phyloP scores from a whole-genome alignment of 1,140 invertebrate species.

The Drosophila bocki region DNA sequence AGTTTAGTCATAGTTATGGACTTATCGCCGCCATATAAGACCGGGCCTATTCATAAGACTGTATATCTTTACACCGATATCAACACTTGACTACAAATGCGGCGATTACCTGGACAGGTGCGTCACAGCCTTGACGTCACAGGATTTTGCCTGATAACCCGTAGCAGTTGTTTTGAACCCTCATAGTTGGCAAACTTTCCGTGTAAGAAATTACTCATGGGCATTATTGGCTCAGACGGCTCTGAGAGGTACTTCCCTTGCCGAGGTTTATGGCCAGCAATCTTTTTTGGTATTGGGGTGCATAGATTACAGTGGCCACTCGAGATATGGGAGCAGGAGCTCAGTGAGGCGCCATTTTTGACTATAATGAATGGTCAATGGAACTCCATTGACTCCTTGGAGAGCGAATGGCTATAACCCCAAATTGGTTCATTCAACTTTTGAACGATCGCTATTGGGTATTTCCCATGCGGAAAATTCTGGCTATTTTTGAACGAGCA shows the following conservation, averaged over 20 bases:
- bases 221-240: conserved; percentile 40
- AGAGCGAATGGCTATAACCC: neutral
- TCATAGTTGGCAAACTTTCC: neutral
- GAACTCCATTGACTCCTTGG: conserved; percentile 7
- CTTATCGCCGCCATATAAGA: conserved; percentile 1
- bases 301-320: conserved; percentile 30
- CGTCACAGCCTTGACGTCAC: conserved; percentile 55
- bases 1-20: conserved; percentile 38
- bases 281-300: neutral
- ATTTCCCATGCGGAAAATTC: conserved; percentile 38
- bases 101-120: conserved; percentile 34
- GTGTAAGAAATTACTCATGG: conserved; percentile 50
- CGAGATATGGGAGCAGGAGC: neutral
- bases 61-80: conserved; percentile 45
- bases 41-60: conserved; percentile 10
- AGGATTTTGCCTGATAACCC: conserved; percentile 9
- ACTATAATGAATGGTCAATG: neutral
- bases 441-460: conserved; percentile 14
- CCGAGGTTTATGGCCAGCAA: conserved; percentile 12
- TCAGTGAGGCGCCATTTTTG: neutral
- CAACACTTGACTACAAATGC: conserved; percentile 63
- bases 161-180: conserved; percentile 4
- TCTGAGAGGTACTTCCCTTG: conserved; percentile 25
- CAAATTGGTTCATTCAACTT: conserved; percentile 38
- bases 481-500: conserved; percentile 55